Percentiles rank a stretch among this genome's conserved stretches.
Evolutionary conservation across 2,888 invertebrate species (phyloP).

Genomic region (Scaptomyza cyrtandrae): DNA sequence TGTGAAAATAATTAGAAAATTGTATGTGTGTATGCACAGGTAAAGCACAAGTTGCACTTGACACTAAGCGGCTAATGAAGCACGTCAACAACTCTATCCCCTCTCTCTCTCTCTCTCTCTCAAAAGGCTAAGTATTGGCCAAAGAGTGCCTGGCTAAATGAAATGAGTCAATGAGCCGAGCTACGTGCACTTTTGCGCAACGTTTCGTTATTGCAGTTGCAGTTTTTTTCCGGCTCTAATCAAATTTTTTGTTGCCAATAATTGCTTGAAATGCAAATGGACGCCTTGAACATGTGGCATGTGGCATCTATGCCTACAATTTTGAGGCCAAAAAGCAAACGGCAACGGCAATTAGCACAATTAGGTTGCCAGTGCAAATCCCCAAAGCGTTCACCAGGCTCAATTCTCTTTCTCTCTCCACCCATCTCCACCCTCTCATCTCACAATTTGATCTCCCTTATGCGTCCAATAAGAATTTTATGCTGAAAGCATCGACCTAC

Average conservation of each 20-base stretch:
- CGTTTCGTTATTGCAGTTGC: conserved; percentile 35
- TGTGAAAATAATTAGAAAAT: conserved; percentile 66
- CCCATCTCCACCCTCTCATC: background rate
- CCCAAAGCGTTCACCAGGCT: conserved; percentile 71
- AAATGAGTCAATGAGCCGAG: conserved; percentile 60
- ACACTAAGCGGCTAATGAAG: conserved; percentile 6
- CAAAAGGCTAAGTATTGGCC: conserved; percentile 6
- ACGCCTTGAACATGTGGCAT: conserved; percentile 55
- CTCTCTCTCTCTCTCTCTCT: background rate
- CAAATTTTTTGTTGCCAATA: conserved; percentile 73
- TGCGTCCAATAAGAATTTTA: conserved; percentile 67
- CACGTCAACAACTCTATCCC: conserved; percentile 5
- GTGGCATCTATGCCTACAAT: conserved; percentile 27
- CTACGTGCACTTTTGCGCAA: conserved; percentile 45
- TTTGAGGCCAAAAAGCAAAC: conserved; percentile 58
- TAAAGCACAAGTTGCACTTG: conserved; percentile 28
- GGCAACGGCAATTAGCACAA: conserved; percentile 79
- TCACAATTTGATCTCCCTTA: background rate
- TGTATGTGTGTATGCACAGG: conserved; percentile 31
- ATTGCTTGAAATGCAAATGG: conserved; percentile 79
- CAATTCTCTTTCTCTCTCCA: conserved; percentile 11
- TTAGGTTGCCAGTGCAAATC: conserved; percentile 80
- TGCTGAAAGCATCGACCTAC: conserved; percentile 69
- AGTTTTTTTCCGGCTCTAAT: conserved; percentile 48
- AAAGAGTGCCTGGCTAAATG: conserved; percentile 50